Percentiles rank a stretch among this genome's conserved stretches.
phyloP scores from a whole-genome alignment of 1,140 invertebrate genomes.

The Diabrotica virgifera region DNA sequence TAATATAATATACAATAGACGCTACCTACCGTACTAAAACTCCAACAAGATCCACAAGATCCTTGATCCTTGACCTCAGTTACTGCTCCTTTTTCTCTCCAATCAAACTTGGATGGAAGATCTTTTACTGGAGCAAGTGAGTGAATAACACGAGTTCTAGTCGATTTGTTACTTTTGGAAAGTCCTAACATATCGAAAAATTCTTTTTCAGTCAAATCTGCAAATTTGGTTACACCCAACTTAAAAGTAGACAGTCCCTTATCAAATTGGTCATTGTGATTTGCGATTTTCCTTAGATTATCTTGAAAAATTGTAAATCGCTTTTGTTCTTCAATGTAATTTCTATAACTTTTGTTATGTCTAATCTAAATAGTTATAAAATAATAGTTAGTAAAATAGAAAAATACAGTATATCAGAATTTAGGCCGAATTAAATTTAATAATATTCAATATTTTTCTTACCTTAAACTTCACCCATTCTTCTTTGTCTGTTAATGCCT shows the following conservation, averaged over 20 bases:
- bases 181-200: constrained; percentile 50
- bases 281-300: constrained; percentile 77
- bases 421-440: no score
- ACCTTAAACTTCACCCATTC: no score
- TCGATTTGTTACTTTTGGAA: background rate
- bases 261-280: constrained; percentile 73
- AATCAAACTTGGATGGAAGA: constrained; percentile 73
- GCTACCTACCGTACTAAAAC: constrained; percentile 70
- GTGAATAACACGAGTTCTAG: background rate
- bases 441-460: no score
- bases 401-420: no score
- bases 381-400: no score
- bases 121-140: background rate
- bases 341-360: constrained; percentile 1
- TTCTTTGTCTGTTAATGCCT: no score
- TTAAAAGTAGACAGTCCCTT: constrained; percentile 63
- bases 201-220: constrained; percentile 56
- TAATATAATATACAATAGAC: constrained; percentile 4
- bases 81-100: constrained; percentile 79
- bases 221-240: constrained; percentile 72
- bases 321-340: background rate
- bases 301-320: constrained; percentile 68
- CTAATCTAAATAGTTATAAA: no score
- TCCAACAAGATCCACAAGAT: constrained; percentile 88
- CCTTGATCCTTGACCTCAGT: constrained; percentile 89